Base-by-base conservation (phyloP, 2,113 vertebrate genomes). In the Lontra canadensis region DNA sequence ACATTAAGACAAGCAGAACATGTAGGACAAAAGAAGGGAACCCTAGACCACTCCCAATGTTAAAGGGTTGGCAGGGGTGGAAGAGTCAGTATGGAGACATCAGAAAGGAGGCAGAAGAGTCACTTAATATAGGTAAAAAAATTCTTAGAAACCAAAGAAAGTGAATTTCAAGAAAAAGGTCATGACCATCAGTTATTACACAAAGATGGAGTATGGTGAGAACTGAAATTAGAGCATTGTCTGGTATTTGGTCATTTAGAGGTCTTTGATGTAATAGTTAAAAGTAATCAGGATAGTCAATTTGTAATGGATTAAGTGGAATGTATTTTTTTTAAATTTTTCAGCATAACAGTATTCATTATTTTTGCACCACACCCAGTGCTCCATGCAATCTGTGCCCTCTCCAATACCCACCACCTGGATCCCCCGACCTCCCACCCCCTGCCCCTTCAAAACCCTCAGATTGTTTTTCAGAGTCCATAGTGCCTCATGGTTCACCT, bases 171-270 rank as follows among this genome's bases (percentile, higher is more conserved):
- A 42, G 65, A 59, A 88, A 42, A 83, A 83, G 36, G 11, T 73
- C 23, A 73, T 39, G 78, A 87, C 65, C 44, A 47, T 79, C 78
- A 95, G 0, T 84, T 81, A 89, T 61, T 85, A 71, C 49, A 17
- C 44, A 97, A 80, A 90, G 44, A 29, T 74, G 74, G 39, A 34
- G 9, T 76, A 67, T 17, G 76, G 3, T 44, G 59, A 76, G 47
- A 90, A 42, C 39, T 78, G 69, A 44, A 90, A 84, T 79, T 78
- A 88, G 85, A 81, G 7, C 11, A 31, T 52, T 90, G 15, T 74
- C 36, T 90, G 42, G 44, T 80, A 89, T 65, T 84, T 92, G 88
- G 44, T 95, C 20, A 59, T 93, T 67, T 67, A 52, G 67, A 94
- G 34, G 42, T 76, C 63, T 80, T 89, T 81, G 39, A 65, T 90